Conservation (phyloP, 2,888 invertebrate genomes). For the Diploptera punctata region DNA sequence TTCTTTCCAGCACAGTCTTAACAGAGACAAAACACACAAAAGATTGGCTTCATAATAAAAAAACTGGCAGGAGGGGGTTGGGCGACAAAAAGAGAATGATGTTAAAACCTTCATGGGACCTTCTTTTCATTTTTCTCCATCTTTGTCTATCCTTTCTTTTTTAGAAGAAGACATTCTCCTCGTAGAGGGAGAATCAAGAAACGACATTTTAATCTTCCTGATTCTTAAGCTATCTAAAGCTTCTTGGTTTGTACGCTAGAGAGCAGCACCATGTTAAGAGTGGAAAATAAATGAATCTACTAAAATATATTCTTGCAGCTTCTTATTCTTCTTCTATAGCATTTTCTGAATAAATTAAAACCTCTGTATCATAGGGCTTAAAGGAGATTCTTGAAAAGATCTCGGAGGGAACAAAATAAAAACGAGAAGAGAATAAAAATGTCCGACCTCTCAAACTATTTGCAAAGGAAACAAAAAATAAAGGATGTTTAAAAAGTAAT, state of each 20-base stretch:
- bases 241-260: constrained; percentile 40
- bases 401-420: constrained; percentile 26
- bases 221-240: constrained; percentile 50
- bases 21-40: constrained; percentile 34
- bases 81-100: constrained; percentile 2
- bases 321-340: constrained; percentile 47
- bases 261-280: constrained; percentile 22
- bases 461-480: constrained; percentile 5
- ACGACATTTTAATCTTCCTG: constrained; percentile 57
- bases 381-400: constrained; percentile 32
- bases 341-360: constrained; percentile 38
- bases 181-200: constrained; percentile 42
- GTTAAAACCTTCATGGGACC: constrained; percentile 25
- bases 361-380: constrained; percentile 33
- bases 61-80: background rate
- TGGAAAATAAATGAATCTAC: constrained; percentile 57
- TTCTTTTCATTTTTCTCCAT: constrained; percentile 19
- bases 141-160: constrained; percentile 18
- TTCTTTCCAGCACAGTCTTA: constrained; percentile 52
- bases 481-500: constrained; percentile 26
- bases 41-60: constrained; percentile 36
- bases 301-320: constrained; percentile 49
- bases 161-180: background rate
- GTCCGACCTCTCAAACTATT: constrained; percentile 4
- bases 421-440: constrained; percentile 18